Base-by-base conservation (phyloP, 2,888 invertebrate genomes). In the Meiosimyza decipiens region DNA sequence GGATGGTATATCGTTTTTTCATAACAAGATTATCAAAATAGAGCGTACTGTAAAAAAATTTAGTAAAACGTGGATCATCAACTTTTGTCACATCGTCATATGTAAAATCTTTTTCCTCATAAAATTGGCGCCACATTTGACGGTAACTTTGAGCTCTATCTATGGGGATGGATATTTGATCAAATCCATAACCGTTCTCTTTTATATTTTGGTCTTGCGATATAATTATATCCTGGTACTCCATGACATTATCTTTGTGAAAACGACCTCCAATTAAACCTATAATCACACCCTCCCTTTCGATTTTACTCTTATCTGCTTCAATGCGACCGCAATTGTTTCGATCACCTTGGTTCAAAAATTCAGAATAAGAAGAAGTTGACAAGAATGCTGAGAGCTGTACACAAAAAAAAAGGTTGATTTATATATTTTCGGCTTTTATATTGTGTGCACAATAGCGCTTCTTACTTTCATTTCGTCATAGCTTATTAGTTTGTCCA, bases 301-400 rank as follows among this genome's bases (percentile, higher is more conserved):
- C 88, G 51, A 90, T 81, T 9, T 83, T 83, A 6, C 83, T 80
- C 59, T 88, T 82, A 73, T 84, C 76, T 3, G 15, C 64, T 40
- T 84, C 84, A 12, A 87, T 82, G 22, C 86, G 81, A 4, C 89
- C 91, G 72, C 85, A 82, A 80, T 91, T 91, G 60, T 87, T 85
- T 5, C 91, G 87, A 66, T 88, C 87, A 7, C 91, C 91, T 77
- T 89, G 86, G 75, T 91, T 91, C 57, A 90, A 86, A 78, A 90
- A 90, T 79, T 89, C 89, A 3, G 89, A 88, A 76, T 89, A 88
- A 0, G 90, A 90, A 62, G 89, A 89, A 59, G 90, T 87, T 6
- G 89, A 88, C 64, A 91, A 82, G 74, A 90, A 83, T 0, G 90
- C 89, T 0, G 90, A 89, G 5, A 86, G 80, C 81, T 83, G 13